phyloP scores from a whole-genome alignment of 2,888 invertebrate species.

The Drosophila kanekoi region DNA sequence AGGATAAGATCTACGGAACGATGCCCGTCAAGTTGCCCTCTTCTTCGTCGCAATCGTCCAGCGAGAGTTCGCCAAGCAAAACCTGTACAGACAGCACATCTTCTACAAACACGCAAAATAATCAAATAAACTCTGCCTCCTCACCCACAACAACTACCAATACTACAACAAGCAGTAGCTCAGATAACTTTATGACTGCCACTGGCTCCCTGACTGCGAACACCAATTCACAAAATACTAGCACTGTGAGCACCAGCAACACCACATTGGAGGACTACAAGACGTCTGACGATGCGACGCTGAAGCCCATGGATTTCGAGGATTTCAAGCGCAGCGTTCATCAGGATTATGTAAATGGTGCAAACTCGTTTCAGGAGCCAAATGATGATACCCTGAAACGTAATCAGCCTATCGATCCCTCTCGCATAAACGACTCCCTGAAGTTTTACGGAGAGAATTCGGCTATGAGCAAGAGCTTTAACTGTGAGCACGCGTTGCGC shows the following conservation, averaged over 20 bases:
- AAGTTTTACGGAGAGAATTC: slow-evolving; percentile 85
- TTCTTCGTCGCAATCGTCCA: slow-evolving; percentile 86
- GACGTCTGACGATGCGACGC: slow-evolving; percentile 82
- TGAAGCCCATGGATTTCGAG: slow-evolving; percentile 85
- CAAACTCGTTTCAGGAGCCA: slow-evolving; percentile 83
- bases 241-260: slow-evolving; percentile 69
- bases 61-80: slow-evolving; percentile 83
- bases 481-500: slow-evolving; percentile 84
- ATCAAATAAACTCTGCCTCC: slow-evolving; percentile 57
- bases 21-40: slow-evolving; percentile 88
- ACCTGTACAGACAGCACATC: slow-evolving; percentile 55
- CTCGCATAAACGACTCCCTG: slow-evolving; percentile 85
- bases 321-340: slow-evolving; percentile 85
- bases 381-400: slow-evolving; percentile 84
- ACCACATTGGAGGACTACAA: slow-evolving; percentile 78
- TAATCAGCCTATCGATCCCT: slow-evolving; percentile 86
- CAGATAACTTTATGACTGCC: slow-evolving; percentile 83
- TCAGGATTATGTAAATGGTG: slow-evolving; percentile 84
- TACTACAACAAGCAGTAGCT: slow-evolving; percentile 68
- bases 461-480: slow-evolving; percentile 85
- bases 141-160: slow-evolving; percentile 67
- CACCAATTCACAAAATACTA: slow-evolving; percentile 72
- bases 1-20: slow-evolving; percentile 89
- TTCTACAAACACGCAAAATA: slow-evolving; percentile 56
- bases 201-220: slow-evolving; percentile 76